A percentile compares a stretch with the other conserved stretches of the same genome.
Evolutionary conservation across 2,888 invertebrate species (phyloP).

Genomic region (Drosophila cracens): DNA sequence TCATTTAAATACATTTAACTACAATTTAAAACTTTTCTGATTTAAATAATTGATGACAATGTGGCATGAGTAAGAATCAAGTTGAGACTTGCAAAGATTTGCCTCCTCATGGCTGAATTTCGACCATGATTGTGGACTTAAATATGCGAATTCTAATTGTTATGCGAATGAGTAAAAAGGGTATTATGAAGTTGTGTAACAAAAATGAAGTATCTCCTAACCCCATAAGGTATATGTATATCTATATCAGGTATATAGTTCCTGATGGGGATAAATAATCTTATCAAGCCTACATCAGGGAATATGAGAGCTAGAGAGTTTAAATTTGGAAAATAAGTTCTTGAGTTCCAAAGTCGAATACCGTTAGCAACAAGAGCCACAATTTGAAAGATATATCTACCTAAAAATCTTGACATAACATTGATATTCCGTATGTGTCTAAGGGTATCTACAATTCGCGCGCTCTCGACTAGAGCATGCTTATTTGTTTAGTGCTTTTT

Average conservation of each 20-base stretch:
- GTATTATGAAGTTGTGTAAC: not conserved
- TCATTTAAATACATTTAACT: not conserved
- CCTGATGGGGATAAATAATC: not conserved
- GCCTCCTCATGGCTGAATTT: constrained; percentile 1
- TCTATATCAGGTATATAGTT: not conserved
- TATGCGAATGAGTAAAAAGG: not conserved
- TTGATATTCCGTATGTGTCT: too few species aligned
- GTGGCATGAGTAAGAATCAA: constrained; percentile 23
- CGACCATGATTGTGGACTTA: constrained; percentile 61
- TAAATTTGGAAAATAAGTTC: not conserved
- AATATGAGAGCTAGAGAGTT: not conserved
- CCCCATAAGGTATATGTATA: not conserved
- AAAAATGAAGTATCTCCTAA: not conserved
- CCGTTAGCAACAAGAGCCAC: too few species aligned
- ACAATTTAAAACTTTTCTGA: constrained; percentile 28
- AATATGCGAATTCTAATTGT: constrained; percentile 59
- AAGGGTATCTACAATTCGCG: not conserved
- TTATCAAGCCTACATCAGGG: too few species aligned
- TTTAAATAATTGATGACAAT: constrained; percentile 51
- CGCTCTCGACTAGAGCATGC: not conserved
- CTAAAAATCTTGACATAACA: too few species aligned
- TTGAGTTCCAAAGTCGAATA: not conserved
- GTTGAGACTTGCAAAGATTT: constrained; percentile 20
- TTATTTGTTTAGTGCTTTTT: constrained; percentile 4
- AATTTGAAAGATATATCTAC: too few species aligned